phyloP scores from a whole-genome alignment of 1,140 invertebrate genomes.

The Lanistes nyassanus region DNA sequence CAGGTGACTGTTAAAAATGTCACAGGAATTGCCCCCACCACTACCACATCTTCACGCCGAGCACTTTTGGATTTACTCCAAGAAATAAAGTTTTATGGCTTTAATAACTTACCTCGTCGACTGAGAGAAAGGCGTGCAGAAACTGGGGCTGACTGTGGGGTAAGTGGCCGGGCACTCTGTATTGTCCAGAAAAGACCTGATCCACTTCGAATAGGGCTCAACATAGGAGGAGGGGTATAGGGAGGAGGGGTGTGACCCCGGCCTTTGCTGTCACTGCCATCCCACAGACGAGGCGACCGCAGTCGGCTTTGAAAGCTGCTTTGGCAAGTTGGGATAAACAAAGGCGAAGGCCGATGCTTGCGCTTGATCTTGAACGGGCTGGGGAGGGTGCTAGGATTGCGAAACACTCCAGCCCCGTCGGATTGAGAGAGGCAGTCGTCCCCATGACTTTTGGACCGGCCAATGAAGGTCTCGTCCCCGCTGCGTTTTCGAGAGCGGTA shows the following conservation, averaged over 20 bases:
- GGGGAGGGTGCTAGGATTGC: slow-evolving; percentile 74
- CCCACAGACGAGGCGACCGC: slow-evolving; percentile 70
- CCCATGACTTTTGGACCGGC: slow-evolving; percentile 42
- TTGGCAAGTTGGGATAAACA: slow-evolving; percentile 70
- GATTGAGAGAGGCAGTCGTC: slow-evolving; percentile 54
- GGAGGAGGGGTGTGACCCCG: slow-evolving; percentile 68
- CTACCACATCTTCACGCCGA: too few relatives aligned
- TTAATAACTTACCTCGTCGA: slow-evolving; percentile 35
- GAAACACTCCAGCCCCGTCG: slow-evolving; percentile 77
- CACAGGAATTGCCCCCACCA: too few relatives aligned
- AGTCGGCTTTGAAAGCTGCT: slow-evolving; percentile 70
- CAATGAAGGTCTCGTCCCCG: slow-evolving; percentile 43
- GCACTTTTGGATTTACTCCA: too few relatives aligned
- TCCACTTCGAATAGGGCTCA: slow-evolving; percentile 87
- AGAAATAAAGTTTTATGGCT: too few relatives aligned
- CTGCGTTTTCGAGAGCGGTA: slow-evolving; percentile 41
- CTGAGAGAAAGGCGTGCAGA: slow-evolving; percentile 38
- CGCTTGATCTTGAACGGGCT: slow-evolving; percentile 69
- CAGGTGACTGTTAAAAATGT: too few relatives aligned
- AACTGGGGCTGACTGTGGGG: slow-evolving; percentile 57
- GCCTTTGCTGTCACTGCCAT: slow-evolving; percentile 42
- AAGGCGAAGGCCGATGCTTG: slow-evolving; percentile 74
- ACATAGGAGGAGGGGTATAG: slow-evolving; percentile 92
- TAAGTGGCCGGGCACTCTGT: slow-evolving; percentile 47
- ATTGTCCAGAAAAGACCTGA: slow-evolving; percentile 82